Evolutionary conservation across 2,888 invertebrate genomes (phyloP).

Genomic region (Electrophaes corylata): DNA sequence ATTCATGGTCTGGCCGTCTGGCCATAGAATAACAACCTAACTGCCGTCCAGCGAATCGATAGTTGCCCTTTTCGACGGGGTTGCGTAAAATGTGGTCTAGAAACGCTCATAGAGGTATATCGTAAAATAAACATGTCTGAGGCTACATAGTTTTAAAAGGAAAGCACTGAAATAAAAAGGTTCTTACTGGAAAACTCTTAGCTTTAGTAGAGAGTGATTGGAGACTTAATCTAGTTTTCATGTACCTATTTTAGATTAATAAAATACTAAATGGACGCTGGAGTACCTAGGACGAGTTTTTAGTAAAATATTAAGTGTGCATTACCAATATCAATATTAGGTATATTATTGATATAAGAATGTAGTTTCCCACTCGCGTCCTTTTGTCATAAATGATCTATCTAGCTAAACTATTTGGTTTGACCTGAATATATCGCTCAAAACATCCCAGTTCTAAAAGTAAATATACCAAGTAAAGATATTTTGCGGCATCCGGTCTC

Average conservation of each 20-base stretch:
- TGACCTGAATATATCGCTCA: conserved; percentile 13
- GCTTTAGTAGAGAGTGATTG: neutral
- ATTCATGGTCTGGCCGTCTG: conserved; percentile 18
- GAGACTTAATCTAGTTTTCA: no score
- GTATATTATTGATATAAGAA: no score
- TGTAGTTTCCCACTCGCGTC: neutral
- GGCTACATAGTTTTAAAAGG: neutral
- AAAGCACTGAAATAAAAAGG: neutral
- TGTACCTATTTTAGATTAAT: no score
- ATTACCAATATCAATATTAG: no score
- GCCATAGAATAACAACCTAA: conserved; percentile 15
- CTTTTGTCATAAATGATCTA: neutral
- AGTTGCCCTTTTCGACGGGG: conserved; percentile 13
- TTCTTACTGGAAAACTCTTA: neutral
- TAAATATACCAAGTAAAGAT: conserved; percentile 45
- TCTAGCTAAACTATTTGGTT: neutral
- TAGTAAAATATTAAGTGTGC: no score
- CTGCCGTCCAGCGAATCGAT: conserved; percentile 16
- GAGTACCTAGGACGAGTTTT: no score
- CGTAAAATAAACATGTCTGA: conserved; percentile 11
- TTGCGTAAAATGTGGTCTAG: conserved; percentile 12
- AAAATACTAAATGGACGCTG: neutral
- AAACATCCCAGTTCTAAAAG: conserved; percentile 35
- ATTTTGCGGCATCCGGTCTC: conserved; percentile 56
- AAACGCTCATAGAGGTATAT: conserved; percentile 14